Base-by-base conservation (phyloP, 2,113 vertebrate species). In the Campylorhamphus procurvoides region DNA sequence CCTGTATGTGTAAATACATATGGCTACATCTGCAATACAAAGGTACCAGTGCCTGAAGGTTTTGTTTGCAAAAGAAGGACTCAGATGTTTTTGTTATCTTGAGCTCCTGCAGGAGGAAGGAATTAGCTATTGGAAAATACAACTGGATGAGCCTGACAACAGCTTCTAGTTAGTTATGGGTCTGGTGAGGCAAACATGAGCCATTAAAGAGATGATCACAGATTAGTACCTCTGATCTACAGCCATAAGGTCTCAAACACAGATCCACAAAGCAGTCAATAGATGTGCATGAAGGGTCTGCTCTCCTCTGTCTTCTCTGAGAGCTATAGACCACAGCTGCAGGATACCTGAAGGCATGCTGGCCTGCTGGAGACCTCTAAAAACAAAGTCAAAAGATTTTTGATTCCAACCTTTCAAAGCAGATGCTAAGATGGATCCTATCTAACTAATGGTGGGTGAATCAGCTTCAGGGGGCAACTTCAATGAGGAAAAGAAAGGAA, bases 311-410 rank as follows among this genome's bases (percentile, higher is more conserved):
- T 58, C 56, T 25, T 60, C 29, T 64, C 58, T 56, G 33, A 53
- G 22, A 29, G 12, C 33, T 33, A 6, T 8, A 49, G 18, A 74
- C 5, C 37, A 56, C 33, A 40, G 3, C 12, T 53, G 13, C 13
- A 58, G n/a, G 40, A 35, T 2, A 14, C 5, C 13, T 37, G 63
- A 23, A 55, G 18, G n/a, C 23, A 47, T 0, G 0, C 1, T 67
- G 29, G 5, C 10, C 33, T 76, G 2, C 9, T 23, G 49, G 31
- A 20, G 22, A 40, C 50, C 37, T 62, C 40, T 71, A 24, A 35
- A 75, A 71, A 60, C 11, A 33, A 39, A 78, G 18, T 33, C 11
- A 29, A 28, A 89, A 66, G 35, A 55, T 7, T 39, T 37, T 16
- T 46, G 35, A 74, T 10, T 10, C 22, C 25, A 42, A 17, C 9